Percentiles rank a stretch among this genome's conserved stretches.
Conservation (phyloP, 2,888 invertebrate genomes). For the Eristalis arbustorum region DNA sequence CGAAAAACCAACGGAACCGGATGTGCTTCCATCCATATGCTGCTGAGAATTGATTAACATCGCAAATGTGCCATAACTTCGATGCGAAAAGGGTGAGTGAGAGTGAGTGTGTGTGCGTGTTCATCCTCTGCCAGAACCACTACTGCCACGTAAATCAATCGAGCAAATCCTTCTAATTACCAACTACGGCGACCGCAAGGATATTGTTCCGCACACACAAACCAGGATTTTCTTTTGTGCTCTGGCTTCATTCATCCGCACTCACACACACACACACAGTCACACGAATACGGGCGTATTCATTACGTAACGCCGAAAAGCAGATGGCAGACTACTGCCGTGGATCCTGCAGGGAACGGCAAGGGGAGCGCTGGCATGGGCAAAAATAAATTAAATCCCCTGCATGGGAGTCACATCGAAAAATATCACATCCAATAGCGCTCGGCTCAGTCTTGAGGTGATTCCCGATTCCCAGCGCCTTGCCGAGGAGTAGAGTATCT, state of each 20-base stretch:
- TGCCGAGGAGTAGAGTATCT: not conserved
- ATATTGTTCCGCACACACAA: slow-evolving; percentile 27
- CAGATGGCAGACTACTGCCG: slow-evolving; percentile 42
- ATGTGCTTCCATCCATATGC: slow-evolving; percentile 67
- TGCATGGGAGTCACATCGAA: slow-evolving; percentile 39
- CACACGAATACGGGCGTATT: slow-evolving; percentile 13
- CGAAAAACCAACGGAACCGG: slow-evolving; percentile 39
- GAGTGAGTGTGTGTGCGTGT: not conserved
- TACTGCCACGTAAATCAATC: slow-evolving; percentile 63
- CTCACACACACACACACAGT: not conserved
- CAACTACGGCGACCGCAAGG: slow-evolving; percentile 63
- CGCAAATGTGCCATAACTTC: slow-evolving; percentile 54
- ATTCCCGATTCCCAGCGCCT: slow-evolving; percentile 26
- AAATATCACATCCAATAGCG: slow-evolving; percentile 36
- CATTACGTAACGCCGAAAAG: slow-evolving; percentile 28
- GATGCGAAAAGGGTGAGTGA: not conserved
- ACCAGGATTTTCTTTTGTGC: slow-evolving; percentile 42
- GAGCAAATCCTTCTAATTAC: slow-evolving; percentile 68
- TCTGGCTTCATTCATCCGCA: not conserved
- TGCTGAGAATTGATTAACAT: slow-evolving; percentile 65
- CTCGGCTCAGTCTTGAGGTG: slow-evolving; percentile 59
- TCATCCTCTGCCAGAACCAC: not conserved
- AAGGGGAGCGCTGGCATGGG: not conserved
- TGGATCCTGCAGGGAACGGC: slow-evolving; percentile 1
- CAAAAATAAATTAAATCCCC: slow-evolving; percentile 67